Percentiles rank a stretch among this genome's conserved stretches.
These are phyloP conservation scores for Acronicta alni DNA, from an alignment of 2,888 invertebrate genomes.

Conservation along the genomic window DNA sequence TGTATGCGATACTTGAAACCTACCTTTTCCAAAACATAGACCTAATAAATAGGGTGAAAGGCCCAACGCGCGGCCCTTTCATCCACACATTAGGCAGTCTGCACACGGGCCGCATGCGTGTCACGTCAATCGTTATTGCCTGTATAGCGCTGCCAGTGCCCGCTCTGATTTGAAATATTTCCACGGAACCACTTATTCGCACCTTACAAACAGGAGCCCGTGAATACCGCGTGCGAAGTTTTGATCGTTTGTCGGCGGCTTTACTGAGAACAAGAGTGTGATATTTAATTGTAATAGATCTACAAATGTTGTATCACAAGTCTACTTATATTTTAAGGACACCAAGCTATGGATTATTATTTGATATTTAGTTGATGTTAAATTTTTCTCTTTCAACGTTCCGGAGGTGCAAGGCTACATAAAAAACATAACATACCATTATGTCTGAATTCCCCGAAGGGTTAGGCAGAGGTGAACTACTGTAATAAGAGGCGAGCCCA, in stretches of 20 bases:
- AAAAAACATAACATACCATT: no score
- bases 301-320: no score
- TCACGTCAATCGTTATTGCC: conserved; percentile 87
- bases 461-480: no score
- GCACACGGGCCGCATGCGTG: conserved; percentile 80
- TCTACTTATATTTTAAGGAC: background rate
- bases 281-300: background rate
- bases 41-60: conserved; percentile 81
- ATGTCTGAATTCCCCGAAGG: no score
- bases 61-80: conserved; percentile 72
- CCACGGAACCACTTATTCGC: conserved; percentile 88
- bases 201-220: conserved; percentile 74
- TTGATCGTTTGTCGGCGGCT: conserved; percentile 66
- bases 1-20: conserved; percentile 58
- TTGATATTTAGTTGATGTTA: background rate
- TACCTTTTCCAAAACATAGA: conserved; percentile 72
- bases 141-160: conserved; percentile 76
- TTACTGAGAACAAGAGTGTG: conserved; percentile 10
- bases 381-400: no score
- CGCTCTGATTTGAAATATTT: conserved; percentile 88
- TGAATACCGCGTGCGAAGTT: conserved; percentile 59
- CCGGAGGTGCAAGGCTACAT: no score
- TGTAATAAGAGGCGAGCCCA: no score
- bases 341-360: background rate
- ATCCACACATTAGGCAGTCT: conserved; percentile 81